phyloP scores from a whole-genome alignment of 2,113 vertebrate genomes.

The Lethenteron reissneri region DNA sequence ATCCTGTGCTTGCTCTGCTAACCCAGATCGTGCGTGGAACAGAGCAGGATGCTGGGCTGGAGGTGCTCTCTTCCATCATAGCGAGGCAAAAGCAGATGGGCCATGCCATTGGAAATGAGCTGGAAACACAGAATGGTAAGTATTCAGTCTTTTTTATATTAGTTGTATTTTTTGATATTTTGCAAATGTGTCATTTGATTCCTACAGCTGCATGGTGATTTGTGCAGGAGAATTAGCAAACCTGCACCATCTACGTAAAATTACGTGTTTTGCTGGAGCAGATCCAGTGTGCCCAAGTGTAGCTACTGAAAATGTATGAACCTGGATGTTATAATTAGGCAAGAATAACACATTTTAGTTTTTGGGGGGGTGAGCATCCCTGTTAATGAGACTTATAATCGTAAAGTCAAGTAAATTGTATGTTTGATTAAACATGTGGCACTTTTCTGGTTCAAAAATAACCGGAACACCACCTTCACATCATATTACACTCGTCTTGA shows the following conservation, averaged over 20 bases:
- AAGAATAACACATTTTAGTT: too few relatives aligned
- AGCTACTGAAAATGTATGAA: too few relatives aligned
- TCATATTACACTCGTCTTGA: too few relatives aligned
- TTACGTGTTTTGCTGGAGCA: not conserved
- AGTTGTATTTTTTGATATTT: slow-evolving; percentile 6
- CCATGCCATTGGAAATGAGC: slow-evolving; percentile 75
- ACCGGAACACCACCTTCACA: too few relatives aligned
- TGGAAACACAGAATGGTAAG: slow-evolving; percentile 90
- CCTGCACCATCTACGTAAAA: not conserved
- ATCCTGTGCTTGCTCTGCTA: too few relatives aligned
- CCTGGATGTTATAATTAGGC: too few relatives aligned
- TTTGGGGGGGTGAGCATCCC: too few relatives aligned
- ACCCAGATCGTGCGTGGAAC: slow-evolving; percentile 9
- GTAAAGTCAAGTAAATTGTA: too few relatives aligned
- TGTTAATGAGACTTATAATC: too few relatives aligned
- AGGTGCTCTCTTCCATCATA: slow-evolving; percentile 63
- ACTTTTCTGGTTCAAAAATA: too few relatives aligned
- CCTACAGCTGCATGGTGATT: slow-evolving; percentile 6
- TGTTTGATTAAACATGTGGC: too few relatives aligned
- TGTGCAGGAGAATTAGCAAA: not conserved
- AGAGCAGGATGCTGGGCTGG: slow-evolving; percentile 84
- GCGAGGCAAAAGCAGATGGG: slow-evolving; percentile 85
- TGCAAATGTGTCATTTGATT: slow-evolving; percentile 7
- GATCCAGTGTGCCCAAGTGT: not conserved
- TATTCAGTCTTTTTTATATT: slow-evolving; percentile 7